These are phyloP conservation scores for Falco columbarius DNA, from an alignment of 2,797 vertebrate genomes.

Conservation along the genomic window DNA sequence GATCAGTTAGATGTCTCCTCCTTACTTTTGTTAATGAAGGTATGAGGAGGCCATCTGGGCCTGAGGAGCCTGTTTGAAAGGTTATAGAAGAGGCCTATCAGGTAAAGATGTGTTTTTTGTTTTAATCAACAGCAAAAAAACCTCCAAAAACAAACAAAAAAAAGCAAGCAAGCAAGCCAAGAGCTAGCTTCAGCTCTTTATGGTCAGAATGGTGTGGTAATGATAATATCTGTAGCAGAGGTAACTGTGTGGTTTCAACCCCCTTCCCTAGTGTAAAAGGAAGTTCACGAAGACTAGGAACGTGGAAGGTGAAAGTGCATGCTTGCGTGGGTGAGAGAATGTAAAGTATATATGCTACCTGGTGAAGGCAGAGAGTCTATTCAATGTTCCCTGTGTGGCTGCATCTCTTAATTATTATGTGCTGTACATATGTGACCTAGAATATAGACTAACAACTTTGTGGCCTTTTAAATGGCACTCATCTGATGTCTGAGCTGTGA, in stretches of 20 bases:
- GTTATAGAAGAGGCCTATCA: not conserved
- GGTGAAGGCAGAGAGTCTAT: not conserved
- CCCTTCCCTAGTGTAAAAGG: not conserved
- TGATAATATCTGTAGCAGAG: not conserved
- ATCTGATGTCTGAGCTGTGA: not conserved
- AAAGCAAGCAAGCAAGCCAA: not conserved
- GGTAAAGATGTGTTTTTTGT: not conserved
- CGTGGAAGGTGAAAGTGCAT: not conserved
- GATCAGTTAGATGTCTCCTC: not conserved
- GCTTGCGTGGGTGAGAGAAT: not conserved
- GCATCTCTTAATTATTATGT: not conserved
- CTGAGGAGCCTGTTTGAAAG: not conserved
- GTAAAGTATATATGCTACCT: not conserved
- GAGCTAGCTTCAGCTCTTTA: not conserved
- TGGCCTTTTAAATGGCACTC: not conserved
- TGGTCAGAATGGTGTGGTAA: not conserved
- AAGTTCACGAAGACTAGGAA: not conserved
- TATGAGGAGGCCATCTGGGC: not conserved
- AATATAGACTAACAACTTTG: not conserved
- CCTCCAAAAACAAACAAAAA: too few species aligned
- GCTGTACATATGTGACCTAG: not conserved
- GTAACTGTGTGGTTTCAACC: not conserved
- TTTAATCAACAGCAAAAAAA: not conserved
- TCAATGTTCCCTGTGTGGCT: not conserved
- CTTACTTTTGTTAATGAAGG: not conserved